phyloP scores from a whole-genome alignment of 2,113 vertebrate species.

The Desmodus rotundus region DNA sequence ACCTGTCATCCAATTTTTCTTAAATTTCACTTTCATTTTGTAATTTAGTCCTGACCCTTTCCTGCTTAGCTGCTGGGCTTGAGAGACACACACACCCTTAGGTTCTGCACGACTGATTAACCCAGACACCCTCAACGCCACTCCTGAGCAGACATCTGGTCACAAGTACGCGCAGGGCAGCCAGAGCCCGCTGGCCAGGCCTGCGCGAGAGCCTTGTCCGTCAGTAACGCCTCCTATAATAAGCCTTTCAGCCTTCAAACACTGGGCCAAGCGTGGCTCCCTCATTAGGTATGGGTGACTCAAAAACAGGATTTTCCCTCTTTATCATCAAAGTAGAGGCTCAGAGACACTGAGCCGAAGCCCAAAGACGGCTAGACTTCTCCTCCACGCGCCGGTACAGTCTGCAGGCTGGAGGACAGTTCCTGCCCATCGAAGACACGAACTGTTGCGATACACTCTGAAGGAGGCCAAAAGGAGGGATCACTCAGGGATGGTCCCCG shows the following conservation, averaged over 20 bases:
- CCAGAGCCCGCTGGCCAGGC: not conserved
- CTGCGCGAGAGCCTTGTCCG: not conserved
- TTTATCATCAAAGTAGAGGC: not conserved
- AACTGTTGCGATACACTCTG: not conserved
- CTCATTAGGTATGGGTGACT: not conserved
- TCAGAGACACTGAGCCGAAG: not conserved
- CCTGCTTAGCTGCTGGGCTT: not conserved
- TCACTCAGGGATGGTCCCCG: fast-evolving
- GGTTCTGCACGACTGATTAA: not conserved
- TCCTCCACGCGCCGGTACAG: not conserved
- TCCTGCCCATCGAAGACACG: fast-evolving
- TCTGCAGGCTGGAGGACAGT: not conserved
- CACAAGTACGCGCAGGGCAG: not conserved
- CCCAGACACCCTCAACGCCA: not conserved
- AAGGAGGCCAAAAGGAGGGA: not conserved
- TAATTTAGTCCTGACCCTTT: not conserved
- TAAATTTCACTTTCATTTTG: not conserved
- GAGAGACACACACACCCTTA: not conserved
- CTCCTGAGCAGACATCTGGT: not conserved
- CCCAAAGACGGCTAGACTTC: not conserved
- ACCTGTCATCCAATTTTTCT: fast-evolving
- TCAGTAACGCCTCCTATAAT: fast-evolving
- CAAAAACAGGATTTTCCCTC: not conserved
- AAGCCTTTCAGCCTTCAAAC: not conserved
- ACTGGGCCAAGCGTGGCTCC: not conserved